Base-by-base conservation (phyloP, 2,888 invertebrate genomes). In the Syrphus vitripennis region DNA sequence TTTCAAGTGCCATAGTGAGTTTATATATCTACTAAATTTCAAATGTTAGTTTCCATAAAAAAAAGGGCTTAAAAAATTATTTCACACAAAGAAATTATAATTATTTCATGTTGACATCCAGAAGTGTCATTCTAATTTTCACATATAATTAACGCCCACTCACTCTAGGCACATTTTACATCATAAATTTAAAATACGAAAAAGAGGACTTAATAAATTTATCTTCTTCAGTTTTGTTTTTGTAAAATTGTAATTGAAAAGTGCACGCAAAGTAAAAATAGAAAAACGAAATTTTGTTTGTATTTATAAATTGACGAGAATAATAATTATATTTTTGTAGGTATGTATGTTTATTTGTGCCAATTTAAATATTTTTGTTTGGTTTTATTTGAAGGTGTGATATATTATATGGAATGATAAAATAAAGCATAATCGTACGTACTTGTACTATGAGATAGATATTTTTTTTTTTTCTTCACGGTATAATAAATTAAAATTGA, bases 401-500 rank as follows among this genome's bases (percentile, higher is more conserved):
- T 6, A 45, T 12, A 4, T 9, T 34, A 34, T n/a, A 5, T 3
- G 29, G 4, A 10, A 53, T 55, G 55, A 29, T 55, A 16, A 55
- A 59, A 37, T 24, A 19, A 74, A 48, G n/a, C n/a, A n/a, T n/a
- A 63, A 21, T 37, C 12, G n/a, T 24, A 31, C 16, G 16, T 69
- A 16, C 29, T 63, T 70, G 40, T 63, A 12, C 34, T 48, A 65
- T 65, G 50, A 34, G 53, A 69, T 61, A 61, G 59, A 59, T 26
- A 65, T 67, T 53, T 55, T 71, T 55, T 71, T 26, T 57, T 67
- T 53, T 55, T 71, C 45, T 71, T 53, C 10, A 14, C 29, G 16
- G 16, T 24, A 50, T 50, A 45, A 74, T 61, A 42, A 78, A 83
- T 69, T 72, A 72, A 67, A 61, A 71, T 71, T 77, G 53, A 61